phyloP scores from a whole-genome alignment of 2,888 invertebrate species.

The Neocrepidodera transversa region DNA sequence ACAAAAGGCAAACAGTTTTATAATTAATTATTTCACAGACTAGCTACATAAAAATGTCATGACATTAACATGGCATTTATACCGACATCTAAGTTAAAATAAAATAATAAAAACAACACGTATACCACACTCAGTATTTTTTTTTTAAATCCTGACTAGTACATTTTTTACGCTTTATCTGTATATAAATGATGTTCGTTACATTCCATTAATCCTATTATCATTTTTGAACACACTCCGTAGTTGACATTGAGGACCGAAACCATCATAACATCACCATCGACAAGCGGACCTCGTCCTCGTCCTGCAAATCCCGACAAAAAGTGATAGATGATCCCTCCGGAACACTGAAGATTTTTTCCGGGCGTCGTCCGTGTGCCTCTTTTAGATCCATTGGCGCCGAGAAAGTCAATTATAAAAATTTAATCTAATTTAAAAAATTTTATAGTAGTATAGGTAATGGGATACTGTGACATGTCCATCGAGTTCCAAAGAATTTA shows the following conservation, averaged over 20 bases:
- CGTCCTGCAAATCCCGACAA: conserved; percentile 52
- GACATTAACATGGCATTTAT: conserved; percentile 48
- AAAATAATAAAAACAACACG: too few species aligned
- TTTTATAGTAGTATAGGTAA: too few species aligned
- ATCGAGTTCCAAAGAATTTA: too few species aligned
- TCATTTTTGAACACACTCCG: conserved; percentile 12
- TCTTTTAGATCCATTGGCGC: conserved; percentile 10
- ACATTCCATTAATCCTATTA: conserved; percentile 22
- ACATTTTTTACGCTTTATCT: conserved; percentile 4
- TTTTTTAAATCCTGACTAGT: too few species aligned
- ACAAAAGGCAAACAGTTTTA: conserved; percentile 43
- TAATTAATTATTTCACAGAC: conserved; percentile 46
- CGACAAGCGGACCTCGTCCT: conserved; percentile 36
- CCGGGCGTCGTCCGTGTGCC: conserved; percentile 24
- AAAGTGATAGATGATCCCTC: conserved; percentile 58
- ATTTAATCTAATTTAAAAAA: too few species aligned
- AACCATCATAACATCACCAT: conserved; percentile 12
- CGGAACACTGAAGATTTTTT: conserved; percentile 54
- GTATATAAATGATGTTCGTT: conserved; percentile 19
- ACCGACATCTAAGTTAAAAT: conserved; percentile 30
- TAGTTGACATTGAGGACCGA: conserved; percentile 14
- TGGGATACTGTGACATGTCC: too few species aligned
- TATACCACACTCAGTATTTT: too few species aligned
- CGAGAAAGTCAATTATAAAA: too few species aligned
- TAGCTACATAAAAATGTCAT: conserved; percentile 50